These are phyloP conservation scores for Dynastes maya DNA, from an alignment of 2,888 invertebrate genomes.

Conservation along the genomic window DNA sequence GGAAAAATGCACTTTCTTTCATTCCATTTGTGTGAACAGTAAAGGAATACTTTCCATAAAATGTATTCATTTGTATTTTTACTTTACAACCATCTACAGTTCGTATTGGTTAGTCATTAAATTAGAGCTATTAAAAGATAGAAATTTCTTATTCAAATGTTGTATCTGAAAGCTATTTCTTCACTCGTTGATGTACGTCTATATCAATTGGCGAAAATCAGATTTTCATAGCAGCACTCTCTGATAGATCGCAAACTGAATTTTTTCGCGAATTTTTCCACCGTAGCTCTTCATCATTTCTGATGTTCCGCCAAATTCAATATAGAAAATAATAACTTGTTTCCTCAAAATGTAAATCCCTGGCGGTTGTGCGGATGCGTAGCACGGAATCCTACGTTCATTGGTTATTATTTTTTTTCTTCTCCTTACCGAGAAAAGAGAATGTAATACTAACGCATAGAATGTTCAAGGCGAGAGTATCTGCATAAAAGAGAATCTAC, in stretches of 20 bases:
- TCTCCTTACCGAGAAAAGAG: conserved; percentile 16
- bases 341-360: conserved; percentile 44
- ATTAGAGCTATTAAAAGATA: too few species aligned
- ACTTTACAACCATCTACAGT: too few species aligned
- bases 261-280: conserved; percentile 30
- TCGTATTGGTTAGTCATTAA: too few species aligned
- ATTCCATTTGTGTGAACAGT: too few species aligned
- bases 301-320: conserved; percentile 47
- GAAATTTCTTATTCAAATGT: too few species aligned
- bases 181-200: conserved; percentile 5
- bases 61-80: too few species aligned
- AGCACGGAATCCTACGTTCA: conserved; percentile 28
- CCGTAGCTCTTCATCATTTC: conserved; percentile 35
- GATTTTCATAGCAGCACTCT: conserved; percentile 36
- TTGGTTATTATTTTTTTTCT: conserved; percentile 37
- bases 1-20: too few species aligned
- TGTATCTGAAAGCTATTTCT: neutral
- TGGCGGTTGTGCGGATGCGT: conserved; percentile 23
- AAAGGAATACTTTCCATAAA: too few species aligned
- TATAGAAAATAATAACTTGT: conserved; percentile 45
- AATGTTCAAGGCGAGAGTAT: conserved; percentile 1
- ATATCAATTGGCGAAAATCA: conserved; percentile 30
- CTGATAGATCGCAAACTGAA: conserved; percentile 43
- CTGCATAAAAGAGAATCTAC: conserved; percentile 36
- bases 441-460: neutral